These are phyloP conservation scores for Drosophila gaucha DNA, from an alignment of 2,888 invertebrate species.

Conservation along the genomic window DNA sequence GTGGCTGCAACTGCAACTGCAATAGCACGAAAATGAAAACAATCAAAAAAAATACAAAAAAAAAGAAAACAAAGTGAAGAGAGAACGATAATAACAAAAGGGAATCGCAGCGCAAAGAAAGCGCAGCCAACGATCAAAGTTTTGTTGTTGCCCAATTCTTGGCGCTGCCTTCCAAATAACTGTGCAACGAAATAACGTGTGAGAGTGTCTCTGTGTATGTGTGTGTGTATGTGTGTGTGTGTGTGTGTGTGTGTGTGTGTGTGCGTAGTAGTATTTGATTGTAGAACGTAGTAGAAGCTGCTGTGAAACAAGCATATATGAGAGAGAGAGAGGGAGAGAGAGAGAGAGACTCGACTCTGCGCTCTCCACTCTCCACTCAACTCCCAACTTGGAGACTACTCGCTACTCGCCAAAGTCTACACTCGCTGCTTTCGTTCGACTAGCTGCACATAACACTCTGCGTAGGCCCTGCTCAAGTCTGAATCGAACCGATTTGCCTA, in stretches of 20 bases:
- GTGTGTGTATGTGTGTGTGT: constrained; percentile 24
- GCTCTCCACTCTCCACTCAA: background rate
- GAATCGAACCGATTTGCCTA: background rate
- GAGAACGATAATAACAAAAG: constrained; percentile 4
- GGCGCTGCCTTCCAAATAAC: constrained; percentile 59
- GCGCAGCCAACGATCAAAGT: background rate
- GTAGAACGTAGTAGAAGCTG: constrained; percentile 76
- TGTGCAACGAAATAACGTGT: constrained; percentile 58
- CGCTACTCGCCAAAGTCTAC: constrained; percentile 28
- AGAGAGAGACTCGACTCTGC: background rate
- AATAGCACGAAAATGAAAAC: constrained; percentile 13
- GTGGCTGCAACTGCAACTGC: constrained; percentile 40
- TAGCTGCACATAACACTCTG: constrained; percentile 1
- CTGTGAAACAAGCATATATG: constrained; percentile 1
- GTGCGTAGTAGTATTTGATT: constrained; percentile 74
- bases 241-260: constrained; percentile 32
- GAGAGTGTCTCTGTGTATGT: constrained; percentile 23
- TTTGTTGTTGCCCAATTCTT: constrained; percentile 17
- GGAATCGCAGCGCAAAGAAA: background rate
- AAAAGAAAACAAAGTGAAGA: background rate
- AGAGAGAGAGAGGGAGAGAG: background rate
- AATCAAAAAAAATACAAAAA: background rate
- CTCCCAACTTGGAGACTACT: constrained; percentile 7
- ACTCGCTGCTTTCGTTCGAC: constrained; percentile 17
- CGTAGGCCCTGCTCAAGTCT: constrained; percentile 1